Percentiles rank a stretch among this genome's conserved stretches.
phyloP scores from a whole-genome alignment of 2,797 vertebrate genomes.

The Halcyon chelicuti region DNA sequence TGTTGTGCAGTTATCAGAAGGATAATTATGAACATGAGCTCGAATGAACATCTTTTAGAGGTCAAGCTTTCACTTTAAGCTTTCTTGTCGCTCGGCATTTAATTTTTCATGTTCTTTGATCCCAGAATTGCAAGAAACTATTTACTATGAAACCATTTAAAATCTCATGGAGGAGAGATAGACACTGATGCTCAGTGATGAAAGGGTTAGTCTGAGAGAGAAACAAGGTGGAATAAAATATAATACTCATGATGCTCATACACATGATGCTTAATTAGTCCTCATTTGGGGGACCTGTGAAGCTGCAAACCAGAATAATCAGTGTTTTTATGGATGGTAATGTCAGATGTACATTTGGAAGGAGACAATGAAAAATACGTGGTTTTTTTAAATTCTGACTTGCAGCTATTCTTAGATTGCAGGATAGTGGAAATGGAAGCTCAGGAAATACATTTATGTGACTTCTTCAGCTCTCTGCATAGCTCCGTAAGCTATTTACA shows the following conservation, averaged over 20 bases:
- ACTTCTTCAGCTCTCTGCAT: background rate
- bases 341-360: background rate
- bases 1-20: background rate
- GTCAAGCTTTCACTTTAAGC: background rate
- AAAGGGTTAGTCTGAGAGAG: background rate
- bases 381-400: background rate
- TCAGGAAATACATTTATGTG: background rate
- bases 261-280: slow-evolving; percentile 31
- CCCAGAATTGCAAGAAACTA: background rate
- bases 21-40: background rate
- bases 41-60: slow-evolving; percentile 1
- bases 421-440: background rate
- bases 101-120: background rate
- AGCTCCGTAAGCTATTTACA: background rate
- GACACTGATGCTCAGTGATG: background rate
- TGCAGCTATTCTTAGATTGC: background rate
- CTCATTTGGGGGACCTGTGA: background rate
- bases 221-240: slow-evolving; percentile 36
- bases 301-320: slow-evolving; percentile 12
- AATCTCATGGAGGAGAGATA: background rate
- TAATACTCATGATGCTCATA: background rate
- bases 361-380: background rate
- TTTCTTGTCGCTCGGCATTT: background rate
- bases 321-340: background rate
- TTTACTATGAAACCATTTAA: background rate